Percentiles rank a stretch among this genome's conserved stretches.
Conservation (phyloP, 2,113 vertebrate genomes). For the Oryzias woworae region DNA sequence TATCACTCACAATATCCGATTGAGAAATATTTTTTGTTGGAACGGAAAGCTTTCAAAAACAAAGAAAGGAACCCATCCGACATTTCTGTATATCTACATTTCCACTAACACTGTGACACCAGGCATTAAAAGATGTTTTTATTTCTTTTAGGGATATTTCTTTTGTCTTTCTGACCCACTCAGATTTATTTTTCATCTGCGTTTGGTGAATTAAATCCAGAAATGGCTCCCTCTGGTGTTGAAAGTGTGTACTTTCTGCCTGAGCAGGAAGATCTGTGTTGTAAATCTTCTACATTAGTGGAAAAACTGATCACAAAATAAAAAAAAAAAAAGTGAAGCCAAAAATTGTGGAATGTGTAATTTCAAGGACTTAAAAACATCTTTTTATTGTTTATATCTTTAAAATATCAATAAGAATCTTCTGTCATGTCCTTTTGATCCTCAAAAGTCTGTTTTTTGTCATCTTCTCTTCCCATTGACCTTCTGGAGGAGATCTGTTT, state of each 20-base stretch:
- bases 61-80: constrained; percentile 13
- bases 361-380: too few relatives aligned
- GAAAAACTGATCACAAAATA: neutral
- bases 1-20: constrained; percentile 1
- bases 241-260: neutral
- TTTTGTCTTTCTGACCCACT: constrained; percentile 12
- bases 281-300: neutral
- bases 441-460: neutral
- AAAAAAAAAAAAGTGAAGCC: too few relatives aligned
- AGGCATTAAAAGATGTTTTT: constrained; percentile 57
- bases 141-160: constrained; percentile 59
- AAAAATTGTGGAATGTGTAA: too few relatives aligned
- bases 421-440: too few relatives aligned
- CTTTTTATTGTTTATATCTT: too few relatives aligned
- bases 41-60: neutral
- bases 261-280: neutral
- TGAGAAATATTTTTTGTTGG: constrained; percentile 11
- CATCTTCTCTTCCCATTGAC: neutral
- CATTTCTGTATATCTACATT: constrained; percentile 75
- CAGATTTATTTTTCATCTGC: neutral
- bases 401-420: too few relatives aligned
- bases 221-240: constrained; percentile 49
- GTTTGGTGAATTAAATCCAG: neutral
- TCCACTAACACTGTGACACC: constrained; percentile 93
- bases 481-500: constrained; percentile 1